Evolutionary conservation across 2,888 invertebrate genomes (phyloP).

Genomic region (Abscondita cerata): DNA sequence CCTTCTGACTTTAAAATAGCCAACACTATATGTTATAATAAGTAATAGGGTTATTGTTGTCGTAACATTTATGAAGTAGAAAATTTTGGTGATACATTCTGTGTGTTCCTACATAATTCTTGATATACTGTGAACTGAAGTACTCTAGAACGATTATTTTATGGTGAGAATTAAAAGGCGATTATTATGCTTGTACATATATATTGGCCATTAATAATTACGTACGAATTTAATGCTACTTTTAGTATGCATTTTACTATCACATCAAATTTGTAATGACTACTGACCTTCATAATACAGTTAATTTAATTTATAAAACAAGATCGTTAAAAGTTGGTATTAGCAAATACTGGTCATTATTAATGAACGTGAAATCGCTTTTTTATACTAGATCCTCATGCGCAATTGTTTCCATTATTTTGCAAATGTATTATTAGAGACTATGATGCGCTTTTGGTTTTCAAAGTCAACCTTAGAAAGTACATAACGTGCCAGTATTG

Average conservation of each 20-base stretch:
- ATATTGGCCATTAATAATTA: slow-evolving; percentile 5
- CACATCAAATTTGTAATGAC: slow-evolving; percentile 4
- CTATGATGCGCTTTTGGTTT: too few relatives aligned
- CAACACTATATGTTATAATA: too few relatives aligned
- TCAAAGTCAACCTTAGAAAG: too few relatives aligned
- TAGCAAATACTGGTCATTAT: background rate
- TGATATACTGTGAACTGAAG: too few relatives aligned
- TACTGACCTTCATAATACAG: slow-evolving; percentile 5
- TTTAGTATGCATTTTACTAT: background rate
- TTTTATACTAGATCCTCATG: too few relatives aligned
- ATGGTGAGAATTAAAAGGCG: background rate
- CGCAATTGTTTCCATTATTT: too few relatives aligned
- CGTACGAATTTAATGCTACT: background rate
- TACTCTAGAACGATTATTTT: background rate
- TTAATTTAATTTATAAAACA: slow-evolving; percentile 6
- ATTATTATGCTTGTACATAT: slow-evolving; percentile 2
- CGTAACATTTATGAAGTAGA: too few relatives aligned
- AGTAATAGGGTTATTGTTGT: too few relatives aligned
- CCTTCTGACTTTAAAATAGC: too few relatives aligned
- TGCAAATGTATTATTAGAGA: background rate
- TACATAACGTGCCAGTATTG: too few relatives aligned
- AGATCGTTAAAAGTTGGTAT: slow-evolving; percentile 4
- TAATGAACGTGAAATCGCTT: slow-evolving; percentile 9
- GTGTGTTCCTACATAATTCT: too few relatives aligned
- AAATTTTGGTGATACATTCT: too few relatives aligned